Evolutionary conservation across 2,888 invertebrate genomes (phyloP), one percentile per base, ranked within the genome.

Genomic region (Automeris io): DNA sequence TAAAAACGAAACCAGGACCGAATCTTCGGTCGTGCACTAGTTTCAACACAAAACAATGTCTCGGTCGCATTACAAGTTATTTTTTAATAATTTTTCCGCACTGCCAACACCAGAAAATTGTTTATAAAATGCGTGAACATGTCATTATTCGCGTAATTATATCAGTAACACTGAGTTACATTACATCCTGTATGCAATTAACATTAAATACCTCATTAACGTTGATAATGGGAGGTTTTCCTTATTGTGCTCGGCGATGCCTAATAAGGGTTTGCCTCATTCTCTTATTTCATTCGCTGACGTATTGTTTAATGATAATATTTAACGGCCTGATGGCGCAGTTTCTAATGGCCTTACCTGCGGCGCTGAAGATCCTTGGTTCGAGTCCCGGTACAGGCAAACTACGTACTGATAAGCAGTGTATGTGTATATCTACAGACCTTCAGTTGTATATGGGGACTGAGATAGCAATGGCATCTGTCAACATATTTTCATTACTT

Each of bases 131-230:
- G 57, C 61, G 64, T 62, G 59, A 63, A 61, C 59, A 61, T 47
- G 47, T 45, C 64, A 62, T 67, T 69, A 73, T 69, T 70, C 66
- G 63, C 67, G 64, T 76, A 79, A 80, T 81, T 78, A 78, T 72
- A 75, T 72, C 70, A 57, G 57, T 61, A 59, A 59, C 55, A 54
- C 52, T 43, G 42, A 51, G 62, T 62, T 63, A 61, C 62, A 60
- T 57, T 66, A 71, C 77, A 76, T 82, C 82, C 82, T 77, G 78
- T 57, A 59, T 46, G 60, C 74, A 74, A 82, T 83, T 78, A 82
- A 64, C 76, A 79, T 81, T 75, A 80, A 77, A 74, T 72, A 80
- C 57, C 75, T 81, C 64, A 83, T 85, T 83, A 81, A 59, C 55
- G 56, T 60, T 69, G 70, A 76, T 81, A 74, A 80, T 72, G 55